Evolutionary conservation across 1,140 invertebrate genomes (phyloP), one percentile per base, ranked within the genome.

Genomic region (Drosophila mayri): DNA sequence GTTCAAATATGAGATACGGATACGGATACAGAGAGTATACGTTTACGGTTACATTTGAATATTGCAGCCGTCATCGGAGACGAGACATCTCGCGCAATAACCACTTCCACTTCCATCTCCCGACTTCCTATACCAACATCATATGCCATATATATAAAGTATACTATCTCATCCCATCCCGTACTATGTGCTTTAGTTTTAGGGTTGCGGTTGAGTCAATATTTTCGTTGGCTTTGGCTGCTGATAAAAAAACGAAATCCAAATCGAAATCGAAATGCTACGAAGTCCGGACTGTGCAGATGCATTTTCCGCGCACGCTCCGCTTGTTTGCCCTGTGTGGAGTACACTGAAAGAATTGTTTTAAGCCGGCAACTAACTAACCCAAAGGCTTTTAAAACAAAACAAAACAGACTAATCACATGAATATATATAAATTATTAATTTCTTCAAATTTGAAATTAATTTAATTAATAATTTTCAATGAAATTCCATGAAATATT

Each of bases 1-100:
- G 83, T 80, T 88, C 84, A 88, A 87, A 87, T 80, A 87, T 25
- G 63, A 84, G 84, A 83, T 72, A 88, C 66, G 82, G 61, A 76
- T 52, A 70, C 71, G 81, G 62, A 76, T 54, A 70, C 72, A 62
- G 47, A 38, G 52, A 22, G 35, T 7, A 55, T 55, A 55, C 57
- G 57, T 58, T 72, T 68, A 79, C 64, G 73, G 70, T 79, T 87
- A 68, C 79, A 83, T 83, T 88, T 86, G 75, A 79, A 82, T 79
- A 71, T 55, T 60, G 64, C 77, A 85, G 73, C 67, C 63, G 77
- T 54, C 79, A 44, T 30, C 46, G 22, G 38, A 49, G 54, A 46
- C 55, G 32, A 30, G 52, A 38, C 40, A 61, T 38, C 60, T 63
- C 63, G 62, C 35, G 32, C 60, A 52, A 68, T 65, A 64, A 62